phyloP scores from a whole-genome alignment of 2,113 vertebrate genomes.

The Callaeas wilsoni region DNA sequence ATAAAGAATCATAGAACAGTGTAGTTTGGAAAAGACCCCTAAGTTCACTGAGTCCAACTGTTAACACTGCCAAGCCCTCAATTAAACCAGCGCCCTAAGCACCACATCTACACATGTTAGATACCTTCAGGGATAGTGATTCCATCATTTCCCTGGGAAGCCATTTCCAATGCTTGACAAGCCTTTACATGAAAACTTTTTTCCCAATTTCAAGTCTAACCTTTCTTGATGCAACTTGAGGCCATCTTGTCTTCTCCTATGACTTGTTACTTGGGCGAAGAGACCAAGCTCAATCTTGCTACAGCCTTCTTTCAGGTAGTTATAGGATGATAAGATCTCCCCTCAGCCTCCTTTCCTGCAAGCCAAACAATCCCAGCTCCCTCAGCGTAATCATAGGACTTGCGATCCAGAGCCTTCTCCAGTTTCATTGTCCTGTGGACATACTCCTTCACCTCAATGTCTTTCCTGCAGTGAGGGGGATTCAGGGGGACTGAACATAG shows the following conservation, averaged over 20 bases:
- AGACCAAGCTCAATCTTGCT: not conserved
- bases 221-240: not conserved
- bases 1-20: not conserved
- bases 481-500: too few species aligned
- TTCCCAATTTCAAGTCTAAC: not conserved
- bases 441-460: not conserved
- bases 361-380: accelerated
- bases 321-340: not conserved
- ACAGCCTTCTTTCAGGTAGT: not conserved
- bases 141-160: not conserved
- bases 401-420: not conserved
- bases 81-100: not conserved
- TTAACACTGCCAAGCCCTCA: not conserved
- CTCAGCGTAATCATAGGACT: not conserved
- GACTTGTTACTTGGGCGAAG: not conserved
- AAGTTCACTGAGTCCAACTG: not conserved
- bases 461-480: not conserved
- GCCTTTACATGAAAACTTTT: not conserved
- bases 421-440: not conserved
- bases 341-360: not conserved
- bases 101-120: accelerated
- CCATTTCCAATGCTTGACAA: not conserved
- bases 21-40: not conserved
- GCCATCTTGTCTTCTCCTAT: not conserved
- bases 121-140: not conserved